Evolutionary conservation across 2,113 vertebrate genomes (phyloP).

Genomic region (Corydoras maculifer): DNA sequence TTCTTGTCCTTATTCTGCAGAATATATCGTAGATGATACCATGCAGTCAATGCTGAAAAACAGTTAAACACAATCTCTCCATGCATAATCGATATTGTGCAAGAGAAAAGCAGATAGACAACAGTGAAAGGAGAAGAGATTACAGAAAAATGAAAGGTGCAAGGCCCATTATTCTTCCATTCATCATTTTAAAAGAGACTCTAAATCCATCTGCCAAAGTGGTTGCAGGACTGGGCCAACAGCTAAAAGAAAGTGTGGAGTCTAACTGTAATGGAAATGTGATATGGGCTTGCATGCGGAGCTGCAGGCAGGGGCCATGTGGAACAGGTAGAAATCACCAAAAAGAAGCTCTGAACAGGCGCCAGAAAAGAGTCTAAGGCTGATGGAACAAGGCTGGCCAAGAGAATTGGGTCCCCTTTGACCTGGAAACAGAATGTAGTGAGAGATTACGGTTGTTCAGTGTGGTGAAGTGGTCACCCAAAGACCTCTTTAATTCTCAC

Average conservation of each 20-base stretch:
- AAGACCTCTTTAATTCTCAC: constrained; percentile 56
- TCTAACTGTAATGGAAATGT: constrained; percentile 14
- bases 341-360: constrained; percentile 5
- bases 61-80: no score
- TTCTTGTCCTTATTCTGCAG: no score
- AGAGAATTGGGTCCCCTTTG: constrained; percentile 61
- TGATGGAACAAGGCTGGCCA: constrained; percentile 32
- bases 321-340: constrained; percentile 29
- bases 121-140: constrained; percentile 24
- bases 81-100: no score
- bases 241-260: constrained; percentile 15
- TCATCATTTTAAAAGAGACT: constrained; percentile 25
- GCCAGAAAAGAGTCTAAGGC: constrained; percentile 39
- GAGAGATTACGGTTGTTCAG: constrained; percentile 74
- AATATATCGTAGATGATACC: no score
- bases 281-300: constrained; percentile 5
- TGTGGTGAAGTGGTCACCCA: constrained; percentile 69
- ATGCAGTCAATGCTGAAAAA: no score
- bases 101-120: constrained; percentile 16
- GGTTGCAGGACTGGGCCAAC: constrained; percentile 17
- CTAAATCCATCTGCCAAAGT: constrained; percentile 30
- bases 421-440: constrained; percentile 67
- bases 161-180: constrained; percentile 30
- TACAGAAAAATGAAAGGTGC: constrained; percentile 30
- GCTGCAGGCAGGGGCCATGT: background rate